A percentile compares a stretch with the other conserved stretches of the same genome.
Evolutionary conservation across 2,113 vertebrate species (phyloP).

Genomic region (Hyperoodon ampullatus): DNA sequence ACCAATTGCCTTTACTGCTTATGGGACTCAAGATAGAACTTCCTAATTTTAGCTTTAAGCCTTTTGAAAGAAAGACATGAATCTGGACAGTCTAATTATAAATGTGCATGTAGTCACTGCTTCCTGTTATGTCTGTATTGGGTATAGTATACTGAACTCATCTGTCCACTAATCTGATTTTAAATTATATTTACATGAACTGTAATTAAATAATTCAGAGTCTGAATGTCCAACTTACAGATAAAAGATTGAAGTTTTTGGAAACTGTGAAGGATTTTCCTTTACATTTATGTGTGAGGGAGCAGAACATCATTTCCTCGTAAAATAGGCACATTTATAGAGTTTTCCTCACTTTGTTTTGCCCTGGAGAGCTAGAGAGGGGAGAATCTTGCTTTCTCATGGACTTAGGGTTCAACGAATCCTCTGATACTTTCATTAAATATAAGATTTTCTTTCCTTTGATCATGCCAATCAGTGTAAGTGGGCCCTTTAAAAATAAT

Average conservation of each 20-base stretch:
- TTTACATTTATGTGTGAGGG: not conserved
- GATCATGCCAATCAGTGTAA: not conserved
- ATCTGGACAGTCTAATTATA: not conserved
- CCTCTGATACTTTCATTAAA: not conserved
- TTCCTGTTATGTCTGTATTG: not conserved
- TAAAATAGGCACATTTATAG: not conserved
- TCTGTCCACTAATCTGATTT: not conserved
- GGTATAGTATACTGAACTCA: not conserved
- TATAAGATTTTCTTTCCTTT: slow-evolving; percentile 28
- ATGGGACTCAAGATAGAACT: not conserved
- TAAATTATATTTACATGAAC: not conserved
- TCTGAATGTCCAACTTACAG: not conserved
- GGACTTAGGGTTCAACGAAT: not conserved
- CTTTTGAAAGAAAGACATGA: slow-evolving; percentile 37
- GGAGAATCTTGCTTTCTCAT: not conserved
- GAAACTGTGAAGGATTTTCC: not conserved
- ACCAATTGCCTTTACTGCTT: slow-evolving; percentile 66
- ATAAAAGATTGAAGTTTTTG: not conserved
- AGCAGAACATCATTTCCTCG: not conserved
- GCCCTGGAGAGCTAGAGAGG: not conserved
- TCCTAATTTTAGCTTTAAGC: slow-evolving; percentile 42
- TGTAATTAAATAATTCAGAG: not conserved
- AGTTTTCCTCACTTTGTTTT: not conserved
- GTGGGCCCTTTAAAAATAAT: slow-evolving; percentile 6
- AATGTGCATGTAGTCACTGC: not conserved